These are phyloP conservation scores for Austrolebias charrua DNA, from an alignment of 2,797 vertebrate genomes.

Conservation along the genomic window DNA sequence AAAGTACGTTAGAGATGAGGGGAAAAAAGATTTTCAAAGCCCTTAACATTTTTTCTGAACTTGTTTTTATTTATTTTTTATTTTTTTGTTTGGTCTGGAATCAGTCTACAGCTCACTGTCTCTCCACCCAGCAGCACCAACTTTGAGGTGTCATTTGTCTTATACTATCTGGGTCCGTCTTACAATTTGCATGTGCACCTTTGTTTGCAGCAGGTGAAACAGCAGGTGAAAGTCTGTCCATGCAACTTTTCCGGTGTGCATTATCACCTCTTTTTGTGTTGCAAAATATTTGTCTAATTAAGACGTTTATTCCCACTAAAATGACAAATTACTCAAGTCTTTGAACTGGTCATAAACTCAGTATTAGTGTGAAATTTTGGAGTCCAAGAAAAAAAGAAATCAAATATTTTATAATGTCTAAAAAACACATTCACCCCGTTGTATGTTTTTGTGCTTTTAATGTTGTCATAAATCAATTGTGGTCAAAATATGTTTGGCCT, in stretches of 20 bases:
- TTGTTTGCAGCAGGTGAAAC: conserved; percentile 1
- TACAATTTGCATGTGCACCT: conserved; percentile 29
- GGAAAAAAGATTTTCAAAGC: no score
- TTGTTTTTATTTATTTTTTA: conserved; percentile 17
- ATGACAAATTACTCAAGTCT: neutral
- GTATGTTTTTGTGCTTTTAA: no score
- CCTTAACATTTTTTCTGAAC: neutral
- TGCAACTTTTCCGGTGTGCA: neutral
- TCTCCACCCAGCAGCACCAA: no score
- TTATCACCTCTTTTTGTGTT: neutral
- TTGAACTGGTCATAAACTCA: neutral
- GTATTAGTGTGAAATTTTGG: neutral
- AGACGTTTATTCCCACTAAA: conserved; percentile 11
- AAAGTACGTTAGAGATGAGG: no score
- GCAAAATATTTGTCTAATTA: conserved; percentile 11
- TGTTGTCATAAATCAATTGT: no score
- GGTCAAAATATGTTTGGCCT: no score
- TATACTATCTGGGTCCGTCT: conserved; percentile 33
- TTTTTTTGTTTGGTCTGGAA: conserved; percentile 1
- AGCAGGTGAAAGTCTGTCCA: neutral
- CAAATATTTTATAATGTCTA: no score
- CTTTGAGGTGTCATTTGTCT: no score
- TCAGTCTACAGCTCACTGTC: conserved; percentile 16
- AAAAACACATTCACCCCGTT: no score
- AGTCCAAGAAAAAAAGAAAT: no score